phyloP scores from a whole-genome alignment of 2,888 invertebrate genomes.

The Chalcosyrphus nemorum region DNA sequence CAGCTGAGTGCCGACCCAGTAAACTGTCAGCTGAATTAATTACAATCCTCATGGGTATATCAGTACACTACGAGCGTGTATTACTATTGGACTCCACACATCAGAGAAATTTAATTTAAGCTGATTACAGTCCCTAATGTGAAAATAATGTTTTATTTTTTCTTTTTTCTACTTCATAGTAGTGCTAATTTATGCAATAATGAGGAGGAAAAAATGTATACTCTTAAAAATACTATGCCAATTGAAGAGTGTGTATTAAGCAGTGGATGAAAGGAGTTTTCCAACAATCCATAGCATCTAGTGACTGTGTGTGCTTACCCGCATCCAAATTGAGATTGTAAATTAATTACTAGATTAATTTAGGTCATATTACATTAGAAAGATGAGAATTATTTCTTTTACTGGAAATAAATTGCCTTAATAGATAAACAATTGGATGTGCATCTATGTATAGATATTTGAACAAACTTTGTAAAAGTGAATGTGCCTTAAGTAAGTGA shows the following conservation, averaged over 20 bases:
- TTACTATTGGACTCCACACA: slow-evolving; percentile 40
- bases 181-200: slow-evolving; percentile 65
- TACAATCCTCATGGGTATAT: slow-evolving; percentile 65
- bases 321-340: slow-evolving; percentile 32
- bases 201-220: background rate
- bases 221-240: slow-evolving; percentile 18
- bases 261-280: slow-evolving; percentile 21
- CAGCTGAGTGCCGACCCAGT: slow-evolving; percentile 52
- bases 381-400: slow-evolving; percentile 3
- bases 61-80: slow-evolving; percentile 26
- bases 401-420: background rate
- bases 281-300: background rate
- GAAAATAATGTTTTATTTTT: slow-evolving; percentile 45
- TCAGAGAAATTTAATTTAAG: slow-evolving; percentile 68
- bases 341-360: slow-evolving; percentile 60
- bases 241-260: slow-evolving; percentile 35
- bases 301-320: slow-evolving; percentile 27
- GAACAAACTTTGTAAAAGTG: no score
- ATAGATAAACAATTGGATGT: background rate
- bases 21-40: slow-evolving; percentile 72
- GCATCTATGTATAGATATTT: background rate
- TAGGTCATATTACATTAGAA: slow-evolving; percentile 40
- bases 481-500: no score
- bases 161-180: slow-evolving; percentile 17
- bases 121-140: slow-evolving; percentile 69